Conservation (phyloP, 2,888 invertebrate species). For the Empis livida region DNA sequence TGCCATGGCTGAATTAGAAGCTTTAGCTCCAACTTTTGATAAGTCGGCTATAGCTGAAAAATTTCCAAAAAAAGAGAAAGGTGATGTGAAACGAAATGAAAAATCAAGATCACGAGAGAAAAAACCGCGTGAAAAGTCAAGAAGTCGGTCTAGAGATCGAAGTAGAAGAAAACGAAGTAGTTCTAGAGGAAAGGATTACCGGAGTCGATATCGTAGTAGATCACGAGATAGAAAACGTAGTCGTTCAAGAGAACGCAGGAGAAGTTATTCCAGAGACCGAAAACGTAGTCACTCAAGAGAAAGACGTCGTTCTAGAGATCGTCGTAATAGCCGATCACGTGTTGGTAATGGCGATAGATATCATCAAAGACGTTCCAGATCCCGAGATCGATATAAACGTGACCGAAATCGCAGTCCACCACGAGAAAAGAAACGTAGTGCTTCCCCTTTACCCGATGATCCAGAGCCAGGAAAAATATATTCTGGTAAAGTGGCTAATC, state of each 20-base stretch:
- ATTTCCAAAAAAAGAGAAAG: slow-evolving; percentile 19
- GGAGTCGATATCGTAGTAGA: slow-evolving; percentile 18
- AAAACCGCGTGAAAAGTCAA: slow-evolving; percentile 8
- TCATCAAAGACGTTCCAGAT: slow-evolving; percentile 10
- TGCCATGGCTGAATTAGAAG: slow-evolving; percentile 76
- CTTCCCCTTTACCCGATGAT: slow-evolving; percentile 47
- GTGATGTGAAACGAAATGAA: slow-evolving; percentile 15
- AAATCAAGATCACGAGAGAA: slow-evolving; percentile 9
- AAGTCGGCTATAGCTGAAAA: slow-evolving; percentile 13
- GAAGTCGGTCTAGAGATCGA: slow-evolving; percentile 8
- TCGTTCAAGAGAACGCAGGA: slow-evolving; percentile 17
- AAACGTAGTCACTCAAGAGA: slow-evolving; percentile 12
- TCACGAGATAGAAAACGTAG: slow-evolving; percentile 24
- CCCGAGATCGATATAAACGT: slow-evolving; percentile 12
- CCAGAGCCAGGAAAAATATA: slow-evolving; percentile 79
- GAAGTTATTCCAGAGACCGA: slow-evolving; percentile 18
- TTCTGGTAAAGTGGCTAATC: slow-evolving; percentile 84
- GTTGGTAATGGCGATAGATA: slow-evolving; percentile 7
- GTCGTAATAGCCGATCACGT: slow-evolving; percentile 21
- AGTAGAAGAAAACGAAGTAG: slow-evolving; percentile 21
- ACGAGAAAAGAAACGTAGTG: slow-evolving; percentile 25
- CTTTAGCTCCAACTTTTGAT: slow-evolving; percentile 52
- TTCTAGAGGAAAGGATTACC: slow-evolving; percentile 10
- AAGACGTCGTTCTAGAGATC: slow-evolving; percentile 13
- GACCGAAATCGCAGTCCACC: slow-evolving; percentile 31